phyloP scores from a whole-genome alignment of 2,888 invertebrate genomes.

The Spisula subtruncata region DNA sequence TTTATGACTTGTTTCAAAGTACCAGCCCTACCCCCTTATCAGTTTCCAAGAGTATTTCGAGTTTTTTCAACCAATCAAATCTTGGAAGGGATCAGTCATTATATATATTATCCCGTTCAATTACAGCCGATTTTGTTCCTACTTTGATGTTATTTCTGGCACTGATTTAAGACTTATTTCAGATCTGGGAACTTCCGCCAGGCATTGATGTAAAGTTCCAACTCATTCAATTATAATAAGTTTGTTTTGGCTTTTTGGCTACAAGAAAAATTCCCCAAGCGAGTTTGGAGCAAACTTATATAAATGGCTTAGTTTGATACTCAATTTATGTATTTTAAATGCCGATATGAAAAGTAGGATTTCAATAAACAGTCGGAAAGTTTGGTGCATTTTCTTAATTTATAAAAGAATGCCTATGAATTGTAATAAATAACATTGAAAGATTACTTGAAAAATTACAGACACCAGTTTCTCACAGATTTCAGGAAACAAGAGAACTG shows the following conservation, averaged over 20 bases:
- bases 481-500: not conserved
- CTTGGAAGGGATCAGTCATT: constrained; percentile 44
- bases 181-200: not conserved
- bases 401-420: not conserved
- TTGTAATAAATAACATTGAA: not conserved
- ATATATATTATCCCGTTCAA: constrained; percentile 23
- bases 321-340: constrained; percentile 4
- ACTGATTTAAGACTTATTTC: not conserved
- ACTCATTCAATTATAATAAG: not conserved
- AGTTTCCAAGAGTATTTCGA: constrained; percentile 13
- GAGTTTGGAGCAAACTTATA: not conserved
- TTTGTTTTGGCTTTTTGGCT: not conserved
- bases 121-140: not conserved
- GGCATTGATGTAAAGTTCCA: not conserved
- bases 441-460: constrained; percentile 1
- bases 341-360: not conserved
- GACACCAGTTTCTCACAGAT: not conserved
- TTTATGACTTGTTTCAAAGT: constrained; percentile 47
- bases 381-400: not conserved
- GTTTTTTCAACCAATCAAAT: constrained; percentile 58
- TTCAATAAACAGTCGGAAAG: not conserved
- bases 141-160: constrained; percentile 39
- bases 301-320: not conserved
- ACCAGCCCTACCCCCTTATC: constrained; percentile 38
- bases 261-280: no score